Percentiles rank a stretch among this genome's conserved stretches.
Conservation (phyloP, 2,797 vertebrate species). For the Sus cebifrons region DNA sequence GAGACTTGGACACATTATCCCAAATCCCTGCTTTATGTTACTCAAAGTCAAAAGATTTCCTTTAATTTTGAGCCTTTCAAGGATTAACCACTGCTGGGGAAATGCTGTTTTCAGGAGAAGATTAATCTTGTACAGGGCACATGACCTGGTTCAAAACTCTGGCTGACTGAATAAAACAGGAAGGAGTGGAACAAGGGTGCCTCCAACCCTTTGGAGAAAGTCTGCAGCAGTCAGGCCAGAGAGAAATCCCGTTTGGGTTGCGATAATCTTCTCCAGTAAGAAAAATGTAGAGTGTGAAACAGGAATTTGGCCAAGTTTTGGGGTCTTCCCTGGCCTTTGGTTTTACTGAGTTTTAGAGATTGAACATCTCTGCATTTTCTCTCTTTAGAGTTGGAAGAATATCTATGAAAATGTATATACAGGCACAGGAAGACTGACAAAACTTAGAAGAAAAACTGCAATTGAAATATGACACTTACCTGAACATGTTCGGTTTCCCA, state of each 20-base stretch:
- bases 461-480: background rate
- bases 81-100: conserved; percentile 45
- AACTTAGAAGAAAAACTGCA: background rate
- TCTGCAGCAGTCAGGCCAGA: background rate
- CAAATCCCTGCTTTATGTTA: conserved; percentile 7
- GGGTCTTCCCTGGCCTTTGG: background rate
- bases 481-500: background rate
- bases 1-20: background rate
- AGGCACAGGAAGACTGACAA: background rate
- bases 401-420: background rate
- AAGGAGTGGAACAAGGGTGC: background rate
- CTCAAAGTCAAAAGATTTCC: conserved; percentile 68
- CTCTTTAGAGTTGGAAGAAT: background rate
- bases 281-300: background rate
- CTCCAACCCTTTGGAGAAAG: background rate
- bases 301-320: background rate
- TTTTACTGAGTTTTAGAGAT: background rate
- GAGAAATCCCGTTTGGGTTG: background rate
- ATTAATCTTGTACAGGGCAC: conserved; percentile 7
- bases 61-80: conserved; percentile 58
- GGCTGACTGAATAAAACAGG: background rate
- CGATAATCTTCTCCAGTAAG: background rate
- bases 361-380: background rate
- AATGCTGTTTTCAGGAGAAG: conserved; percentile 45
- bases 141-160: background rate